Evolutionary conservation across 2,113 vertebrate species (phyloP).

Genomic region (Platysteira castanea): DNA sequence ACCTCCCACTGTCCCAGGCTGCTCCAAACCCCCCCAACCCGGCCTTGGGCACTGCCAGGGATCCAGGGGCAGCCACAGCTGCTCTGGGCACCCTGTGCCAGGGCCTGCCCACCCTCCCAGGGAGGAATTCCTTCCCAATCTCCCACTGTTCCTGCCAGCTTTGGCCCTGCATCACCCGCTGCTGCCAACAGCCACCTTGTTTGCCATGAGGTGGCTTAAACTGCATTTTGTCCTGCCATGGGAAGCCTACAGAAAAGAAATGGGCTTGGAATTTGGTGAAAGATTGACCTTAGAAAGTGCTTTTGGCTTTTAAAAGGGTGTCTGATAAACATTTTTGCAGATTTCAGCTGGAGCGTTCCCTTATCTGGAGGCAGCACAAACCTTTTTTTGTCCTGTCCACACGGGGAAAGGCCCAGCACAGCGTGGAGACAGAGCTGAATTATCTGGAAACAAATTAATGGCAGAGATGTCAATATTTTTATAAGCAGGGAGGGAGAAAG

Average conservation of each 20-base stretch:
- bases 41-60: background rate
- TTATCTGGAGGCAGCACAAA: background rate
- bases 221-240: background rate
- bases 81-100: background rate
- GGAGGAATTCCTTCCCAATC: background rate
- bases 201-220: background rate
- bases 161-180: fast-evolving
- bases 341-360: background rate
- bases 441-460: background rate
- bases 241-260: background rate
- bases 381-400: no score
- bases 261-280: background rate
- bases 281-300: background rate
- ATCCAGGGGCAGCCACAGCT: background rate
- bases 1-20: fast-evolving
- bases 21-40: background rate
- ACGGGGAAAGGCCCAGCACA: background rate
- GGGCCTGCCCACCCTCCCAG: fast-evolving
- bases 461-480: background rate
- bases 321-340: background rate
- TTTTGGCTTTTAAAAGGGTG: background rate
- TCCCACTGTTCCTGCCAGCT: background rate
- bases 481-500: background rate
- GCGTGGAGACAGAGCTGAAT: background rate
- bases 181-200: background rate